Evolutionary conservation across 1,140 invertebrate species (phyloP), one percentile per base, ranked within the genome.

Genomic region (Lasaia peninsularis): DNA sequence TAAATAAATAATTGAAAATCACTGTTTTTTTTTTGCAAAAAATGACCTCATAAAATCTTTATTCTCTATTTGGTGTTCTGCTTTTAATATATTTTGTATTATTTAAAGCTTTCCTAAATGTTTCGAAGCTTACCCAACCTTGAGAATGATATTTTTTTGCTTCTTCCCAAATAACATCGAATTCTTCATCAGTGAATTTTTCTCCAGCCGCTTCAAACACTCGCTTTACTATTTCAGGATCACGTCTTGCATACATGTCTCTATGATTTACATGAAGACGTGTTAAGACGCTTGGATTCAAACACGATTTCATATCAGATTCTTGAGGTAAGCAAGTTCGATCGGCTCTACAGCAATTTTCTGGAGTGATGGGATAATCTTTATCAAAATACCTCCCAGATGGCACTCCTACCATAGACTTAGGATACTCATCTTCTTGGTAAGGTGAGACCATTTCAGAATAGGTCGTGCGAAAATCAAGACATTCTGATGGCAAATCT

Each of bases 361-460:
- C 64, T n/a, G 85, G 82, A 37, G 77, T 78, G 24, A 79, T 58
- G 11, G 85, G 81, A 63, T 69, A 84, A 56, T 82, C 73, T 44
- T 75, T 62, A 69, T 88, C 82, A 32, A 86, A 80, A 69, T 83
- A 88, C 62, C 83, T 73, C 9, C 83, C 80, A 3, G 85, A 85
- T 7, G 81, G 78, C 35, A 86, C 7, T 6, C 83, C 83, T 31
- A 81, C 81, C 68, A 76, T 80, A 24, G 6, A 61, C 12, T 63
- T 28, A 4, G 24, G 63, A 10, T 33, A 50, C 52, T 79, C 77
- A 11, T 40, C 28, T 56, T 63, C 50, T 50, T 86, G 62, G 2
- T 56, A 66, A 37, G 80, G 69, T 56, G 76, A 80, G 3, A 78
- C 74, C 85, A 88, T 84, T 60, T 88, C 83, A 10, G 57, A 73